phyloP scores from a whole-genome alignment of 2,888 invertebrate species.

The Cryptocephalus primarius region DNA sequence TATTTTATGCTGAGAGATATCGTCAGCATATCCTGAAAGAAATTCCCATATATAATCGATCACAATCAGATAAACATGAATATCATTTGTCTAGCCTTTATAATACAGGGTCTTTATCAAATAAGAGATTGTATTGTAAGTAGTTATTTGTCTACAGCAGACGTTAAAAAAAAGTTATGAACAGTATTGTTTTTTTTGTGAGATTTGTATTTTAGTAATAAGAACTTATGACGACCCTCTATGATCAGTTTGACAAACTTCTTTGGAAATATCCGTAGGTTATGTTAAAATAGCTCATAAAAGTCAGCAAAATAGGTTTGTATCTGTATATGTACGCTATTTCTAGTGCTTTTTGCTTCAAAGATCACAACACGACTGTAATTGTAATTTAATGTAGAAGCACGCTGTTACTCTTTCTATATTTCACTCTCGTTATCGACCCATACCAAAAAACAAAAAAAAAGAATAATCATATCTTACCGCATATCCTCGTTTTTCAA shows the following conservation, averaged over 20 bases:
- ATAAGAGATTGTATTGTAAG: constrained; percentile 33
- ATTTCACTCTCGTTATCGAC: constrained; percentile 5
- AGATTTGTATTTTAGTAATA: constrained; percentile 8
- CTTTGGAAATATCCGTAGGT: constrained; percentile 7
- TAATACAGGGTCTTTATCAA: constrained; percentile 39
- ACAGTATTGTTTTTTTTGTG: constrained; percentile 28
- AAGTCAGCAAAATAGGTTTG: constrained; percentile 20
- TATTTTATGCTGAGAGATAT: constrained; percentile 11
- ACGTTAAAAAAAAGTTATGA: constrained; percentile 21
- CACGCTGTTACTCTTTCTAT: constrained; percentile 31
- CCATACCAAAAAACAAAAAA: constrained; percentile 16
- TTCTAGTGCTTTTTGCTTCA: constrained; percentile 36
- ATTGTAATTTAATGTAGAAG: constrained; percentile 32
- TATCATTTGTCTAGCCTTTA: constrained; percentile 38
- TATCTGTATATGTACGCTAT: constrained; percentile 33
- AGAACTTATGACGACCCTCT: too few species aligned
- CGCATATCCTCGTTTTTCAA: constrained; percentile 3
- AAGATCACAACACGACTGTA: constrained; percentile 38
- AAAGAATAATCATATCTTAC: constrained; percentile 2
- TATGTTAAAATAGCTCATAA: constrained; percentile 13
- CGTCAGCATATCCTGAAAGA: too few species aligned
- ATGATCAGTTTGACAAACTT: not conserved
- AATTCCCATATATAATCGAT: constrained; percentile 10
- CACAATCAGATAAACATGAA: constrained; percentile 32
- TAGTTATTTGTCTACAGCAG: constrained; percentile 26